These are phyloP conservation scores for Nephotettix cincticeps DNA, from an alignment of 1,140 invertebrate species.

Conservation along the genomic window DNA sequence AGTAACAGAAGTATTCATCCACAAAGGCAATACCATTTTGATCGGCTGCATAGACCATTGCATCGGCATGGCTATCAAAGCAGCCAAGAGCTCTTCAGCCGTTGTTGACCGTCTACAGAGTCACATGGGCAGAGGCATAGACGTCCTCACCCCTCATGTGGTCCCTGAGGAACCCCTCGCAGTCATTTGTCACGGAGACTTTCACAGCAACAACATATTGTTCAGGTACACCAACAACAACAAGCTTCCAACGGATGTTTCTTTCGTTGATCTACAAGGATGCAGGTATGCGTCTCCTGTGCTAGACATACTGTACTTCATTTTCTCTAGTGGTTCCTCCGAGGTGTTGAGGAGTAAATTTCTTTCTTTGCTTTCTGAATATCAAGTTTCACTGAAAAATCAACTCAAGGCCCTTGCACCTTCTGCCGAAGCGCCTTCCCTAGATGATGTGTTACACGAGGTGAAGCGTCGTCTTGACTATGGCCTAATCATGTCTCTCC, in stretches of 20 bases:
- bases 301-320: slow-evolving; percentile 46
- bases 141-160: slow-evolving; percentile 19
- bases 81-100: slow-evolving; percentile 34
- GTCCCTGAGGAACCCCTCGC: slow-evolving; percentile 31
- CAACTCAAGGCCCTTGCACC: no score
- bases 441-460: background rate
- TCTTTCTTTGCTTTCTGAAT: background rate
- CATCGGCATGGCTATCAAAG: slow-evolving; percentile 30
- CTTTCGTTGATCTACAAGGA: slow-evolving; percentile 48
- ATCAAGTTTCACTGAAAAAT: background rate
- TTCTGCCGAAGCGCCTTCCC: no score
- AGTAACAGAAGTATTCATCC: slow-evolving; percentile 33
- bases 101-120: slow-evolving; percentile 29
- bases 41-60: slow-evolving; percentile 43
- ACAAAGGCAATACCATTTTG: slow-evolving; percentile 37
- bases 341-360: background rate
- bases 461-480: background rate
- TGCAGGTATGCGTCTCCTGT: slow-evolving; percentile 44
- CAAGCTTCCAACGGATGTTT: slow-evolving; percentile 32
- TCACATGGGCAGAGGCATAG: slow-evolving; percentile 25
- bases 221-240: slow-evolving; percentile 41
- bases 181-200: slow-evolving; percentile 50
- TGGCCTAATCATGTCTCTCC: background rate
- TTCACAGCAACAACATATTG: slow-evolving; percentile 57
- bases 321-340: slow-evolving; percentile 37